Percentiles rank a stretch among this genome's conserved stretches.
Evolutionary conservation across 2,888 invertebrate species (phyloP).

Genomic region (Proisotoma minuta): DNA sequence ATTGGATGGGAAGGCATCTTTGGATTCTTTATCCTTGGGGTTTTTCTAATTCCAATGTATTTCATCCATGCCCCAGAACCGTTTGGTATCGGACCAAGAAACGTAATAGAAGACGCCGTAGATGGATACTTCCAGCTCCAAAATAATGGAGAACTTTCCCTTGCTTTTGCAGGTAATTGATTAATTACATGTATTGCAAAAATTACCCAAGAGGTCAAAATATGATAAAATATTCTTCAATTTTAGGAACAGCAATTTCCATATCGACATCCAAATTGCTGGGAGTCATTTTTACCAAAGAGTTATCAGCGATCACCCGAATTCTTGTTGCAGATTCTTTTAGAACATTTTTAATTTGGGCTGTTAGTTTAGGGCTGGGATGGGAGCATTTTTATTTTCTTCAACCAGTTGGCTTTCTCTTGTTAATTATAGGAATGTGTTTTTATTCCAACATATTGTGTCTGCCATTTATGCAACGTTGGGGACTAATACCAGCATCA

Average conservation of each 20-base stretch:
- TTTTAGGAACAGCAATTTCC: constrained; percentile 69
- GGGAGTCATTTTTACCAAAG: constrained; percentile 86
- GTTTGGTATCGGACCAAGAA: constrained; percentile 62
- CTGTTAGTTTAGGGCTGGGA: constrained; percentile 65
- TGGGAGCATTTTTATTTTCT: constrained; percentile 78
- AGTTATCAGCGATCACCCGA: constrained; percentile 83
- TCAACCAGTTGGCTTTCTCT: constrained; percentile 72
- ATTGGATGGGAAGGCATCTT: constrained; percentile 89
- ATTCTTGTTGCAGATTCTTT: constrained; percentile 80
- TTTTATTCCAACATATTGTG: constrained; percentile 64
- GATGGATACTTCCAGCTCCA: constrained; percentile 81
- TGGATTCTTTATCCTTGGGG: constrained; percentile 61
- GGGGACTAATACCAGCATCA: constrained; percentile 39
- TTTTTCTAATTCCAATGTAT: constrained; percentile 72
- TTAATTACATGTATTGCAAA: constrained; percentile 10
- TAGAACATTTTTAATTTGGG: constrained; percentile 88
- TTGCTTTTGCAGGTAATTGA: constrained; percentile 62
- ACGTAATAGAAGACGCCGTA: constrained; percentile 72
- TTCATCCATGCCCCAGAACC: constrained; percentile 70
- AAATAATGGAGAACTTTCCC: constrained; percentile 59
- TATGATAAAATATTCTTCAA: background rate
- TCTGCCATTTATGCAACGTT: constrained; percentile 44
- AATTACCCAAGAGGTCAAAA: background rate
- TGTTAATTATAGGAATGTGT: constrained; percentile 74
- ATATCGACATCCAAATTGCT: constrained; percentile 92